A percentile compares a stretch with the other conserved stretches of the same genome.
phyloP scores from a whole-genome alignment of 2,113 vertebrate species.

The Gracilinanus agilis region DNA sequence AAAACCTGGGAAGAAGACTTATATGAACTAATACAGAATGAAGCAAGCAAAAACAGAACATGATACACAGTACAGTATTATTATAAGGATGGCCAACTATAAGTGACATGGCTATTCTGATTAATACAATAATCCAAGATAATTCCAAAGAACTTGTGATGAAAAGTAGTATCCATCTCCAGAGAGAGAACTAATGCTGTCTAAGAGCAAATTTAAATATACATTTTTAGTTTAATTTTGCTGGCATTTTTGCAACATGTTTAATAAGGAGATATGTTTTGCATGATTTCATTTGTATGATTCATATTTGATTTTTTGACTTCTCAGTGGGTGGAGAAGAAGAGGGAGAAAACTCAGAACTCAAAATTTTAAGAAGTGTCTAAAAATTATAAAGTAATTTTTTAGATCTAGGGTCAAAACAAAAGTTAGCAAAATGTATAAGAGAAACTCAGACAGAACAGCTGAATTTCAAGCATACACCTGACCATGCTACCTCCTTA shows the following conservation, averaged over 20 bases:
- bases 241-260: not conserved
- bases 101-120: too few species aligned
- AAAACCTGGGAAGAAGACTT: too few species aligned
- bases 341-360: too few species aligned
- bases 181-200: not conserved
- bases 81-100: too few species aligned
- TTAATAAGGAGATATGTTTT: not conserved
- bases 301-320: not conserved
- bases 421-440: not conserved
- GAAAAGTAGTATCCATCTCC: not conserved
- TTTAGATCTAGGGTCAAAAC: not conserved
- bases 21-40: too few species aligned
- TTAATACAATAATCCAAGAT: too few species aligned
- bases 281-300: not conserved
- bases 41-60: too few species aligned
- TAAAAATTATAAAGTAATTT: too few species aligned
- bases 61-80: too few species aligned
- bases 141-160: not conserved
- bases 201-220: not conserved
- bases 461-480: not conserved
- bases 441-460: not conserved
- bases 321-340: not conserved
- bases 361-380: not conserved
- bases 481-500: not conserved
- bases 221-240: not conserved